Percentiles rank a stretch among this genome's conserved stretches.
Conservation (phyloP, 2,113 vertebrate species). For the Geococcyx californianus region DNA sequence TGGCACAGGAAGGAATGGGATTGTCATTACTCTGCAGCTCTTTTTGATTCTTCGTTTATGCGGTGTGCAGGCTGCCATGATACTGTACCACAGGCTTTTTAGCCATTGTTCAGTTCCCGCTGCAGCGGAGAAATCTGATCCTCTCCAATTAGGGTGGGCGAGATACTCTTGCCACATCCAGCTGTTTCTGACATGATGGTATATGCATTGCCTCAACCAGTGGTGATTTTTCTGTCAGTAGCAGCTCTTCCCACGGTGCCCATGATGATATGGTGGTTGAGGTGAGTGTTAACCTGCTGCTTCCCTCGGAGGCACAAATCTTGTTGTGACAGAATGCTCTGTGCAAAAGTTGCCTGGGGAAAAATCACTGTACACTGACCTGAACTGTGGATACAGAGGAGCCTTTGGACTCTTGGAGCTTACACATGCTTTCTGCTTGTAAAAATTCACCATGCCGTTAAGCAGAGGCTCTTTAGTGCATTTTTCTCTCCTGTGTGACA, state of each 20-base stretch:
- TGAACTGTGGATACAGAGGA: neutral
- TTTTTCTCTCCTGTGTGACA: neutral
- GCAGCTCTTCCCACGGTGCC: neutral
- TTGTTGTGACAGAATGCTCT: neutral
- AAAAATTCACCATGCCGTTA: neutral
- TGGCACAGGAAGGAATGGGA: fast-evolving
- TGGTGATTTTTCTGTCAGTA: neutral
- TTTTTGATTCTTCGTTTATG: neutral
- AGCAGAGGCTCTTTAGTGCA: neutral
- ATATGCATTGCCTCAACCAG: neutral
- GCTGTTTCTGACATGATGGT: neutral
- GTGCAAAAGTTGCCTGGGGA: neutral
- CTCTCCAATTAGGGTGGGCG: neutral
- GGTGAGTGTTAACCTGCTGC: neutral
- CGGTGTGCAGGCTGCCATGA: neutral
- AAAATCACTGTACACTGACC: neutral
- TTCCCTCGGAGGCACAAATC: neutral
- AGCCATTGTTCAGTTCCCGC: neutral
- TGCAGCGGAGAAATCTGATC: neutral
- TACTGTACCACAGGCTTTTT: neutral
- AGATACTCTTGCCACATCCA: neutral
- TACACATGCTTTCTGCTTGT: neutral
- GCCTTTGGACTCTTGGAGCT: neutral
- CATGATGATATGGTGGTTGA: neutral
- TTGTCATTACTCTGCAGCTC: neutral